Evolutionary conservation across 2,888 invertebrate species (phyloP), one percentile per base, ranked within the genome.

Genomic region (Drosophila rellima): DNA sequence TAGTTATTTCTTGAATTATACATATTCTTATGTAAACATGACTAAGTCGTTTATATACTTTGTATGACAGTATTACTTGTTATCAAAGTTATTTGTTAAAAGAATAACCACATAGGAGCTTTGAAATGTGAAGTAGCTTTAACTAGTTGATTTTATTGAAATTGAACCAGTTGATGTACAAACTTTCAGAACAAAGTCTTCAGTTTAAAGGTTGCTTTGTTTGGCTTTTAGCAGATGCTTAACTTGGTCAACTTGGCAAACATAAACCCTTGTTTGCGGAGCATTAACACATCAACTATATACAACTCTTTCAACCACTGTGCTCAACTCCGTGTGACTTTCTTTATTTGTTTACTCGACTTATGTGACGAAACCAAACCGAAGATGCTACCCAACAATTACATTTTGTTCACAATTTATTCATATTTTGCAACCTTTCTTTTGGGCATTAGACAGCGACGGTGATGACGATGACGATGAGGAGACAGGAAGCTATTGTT

Each of bases 341-440:
- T 72, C 62, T 77, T 74, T 78, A 76, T 76, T 82, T 81, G 80
- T 73, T 80, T 82, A 54, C 73, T 47, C 69, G 62, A 73, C 61
- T 62, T 55, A 31, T 61, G 48, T 55, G 62, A 52, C 40, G 52
- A 37, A 8, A 56, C 44, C 48, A 52, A 56, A 56, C 54, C 68
- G 74, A 83, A 78, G 82, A 79, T 87, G 85, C 74, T 79, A 65
- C 61, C 67, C 62, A 72, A 73, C 83, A 88, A 82, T 83, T 85
- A 85, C 83, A 82, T 77, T 77, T 64, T 50, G 70, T 47, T 67
- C 70, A 69, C 47, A 84, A 82, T 84, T 87, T 84, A 82, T 84
- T 76, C 74, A 74, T 79, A 77, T 71, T 79, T 78, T 59, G 56
- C 75, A 79, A 73, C 73, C 80, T 70, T 84, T 69, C 57, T 23